Percentiles rank a stretch among this genome's conserved stretches.
phyloP scores from a whole-genome alignment of 1,140 invertebrate genomes.

The Agraylea sexmaculata region DNA sequence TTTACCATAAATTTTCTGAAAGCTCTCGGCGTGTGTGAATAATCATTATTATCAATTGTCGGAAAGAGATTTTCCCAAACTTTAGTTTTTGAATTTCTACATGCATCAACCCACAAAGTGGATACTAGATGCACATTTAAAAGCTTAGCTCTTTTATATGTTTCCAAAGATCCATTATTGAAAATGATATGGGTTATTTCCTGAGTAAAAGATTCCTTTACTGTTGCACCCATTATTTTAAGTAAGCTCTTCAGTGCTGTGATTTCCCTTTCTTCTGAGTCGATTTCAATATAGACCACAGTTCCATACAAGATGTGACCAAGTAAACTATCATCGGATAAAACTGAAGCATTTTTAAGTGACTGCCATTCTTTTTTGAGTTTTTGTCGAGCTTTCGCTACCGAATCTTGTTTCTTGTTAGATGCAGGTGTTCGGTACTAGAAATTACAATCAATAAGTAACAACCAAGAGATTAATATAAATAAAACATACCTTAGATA shows the following conservation, averaged over 20 bases:
- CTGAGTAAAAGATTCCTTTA: conserved; percentile 26
- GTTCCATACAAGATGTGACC: conserved; percentile 26
- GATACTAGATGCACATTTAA: conserved; percentile 30
- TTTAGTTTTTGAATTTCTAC: conserved; percentile 17
- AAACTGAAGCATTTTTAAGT: conserved; percentile 15
- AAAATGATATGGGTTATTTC: conserved; percentile 39
- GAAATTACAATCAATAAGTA: no score
- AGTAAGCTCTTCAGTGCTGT: conserved; percentile 28
- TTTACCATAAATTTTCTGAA: conserved; percentile 20
- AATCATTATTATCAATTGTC: conserved; percentile 15
- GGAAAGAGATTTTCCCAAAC: conserved; percentile 20
- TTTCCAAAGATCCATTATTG: conserved; percentile 29
- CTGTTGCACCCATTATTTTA: conserved; percentile 30
- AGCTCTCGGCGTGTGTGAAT: conserved; percentile 15
- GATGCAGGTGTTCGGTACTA: not conserved
- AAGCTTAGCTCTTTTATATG: conserved; percentile 28
- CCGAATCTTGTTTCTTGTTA: conserved; percentile 12
- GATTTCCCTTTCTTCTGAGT: conserved; percentile 28
- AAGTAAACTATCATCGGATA: conserved; percentile 7
- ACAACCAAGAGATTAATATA: no score
- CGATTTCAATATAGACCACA: conserved; percentile 35
- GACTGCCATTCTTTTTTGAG: conserved; percentile 19
- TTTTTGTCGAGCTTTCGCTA: conserved; percentile 16
- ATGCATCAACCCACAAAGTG: conserved; percentile 30
- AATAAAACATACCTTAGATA: no score